These are phyloP conservation scores for Brienomyrus brachyistius DNA, from an alignment of 2,113 vertebrate genomes.

Conservation along the genomic window DNA sequence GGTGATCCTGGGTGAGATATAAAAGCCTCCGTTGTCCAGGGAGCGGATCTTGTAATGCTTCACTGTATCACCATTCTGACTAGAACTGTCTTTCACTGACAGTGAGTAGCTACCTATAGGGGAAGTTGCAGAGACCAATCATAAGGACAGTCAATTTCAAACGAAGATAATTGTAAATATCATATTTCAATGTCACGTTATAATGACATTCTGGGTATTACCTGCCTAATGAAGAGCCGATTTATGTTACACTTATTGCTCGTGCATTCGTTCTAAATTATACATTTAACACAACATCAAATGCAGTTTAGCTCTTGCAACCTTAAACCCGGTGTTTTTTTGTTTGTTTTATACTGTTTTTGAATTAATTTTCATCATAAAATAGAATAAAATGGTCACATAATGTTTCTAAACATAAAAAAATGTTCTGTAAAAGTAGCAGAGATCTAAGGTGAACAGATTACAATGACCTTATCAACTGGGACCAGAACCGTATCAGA, in stretches of 20 bases:
- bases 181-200: neutral
- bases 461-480: neutral
- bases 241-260: neutral
- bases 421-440: neutral
- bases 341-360: neutral
- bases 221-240: neutral
- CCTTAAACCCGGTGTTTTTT: neutral
- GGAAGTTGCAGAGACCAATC: neutral
- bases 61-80: constrained; percentile 55
- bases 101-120: constrained; percentile 81
- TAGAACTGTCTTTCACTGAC: constrained; percentile 73
- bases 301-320: neutral
- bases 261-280: neutral
- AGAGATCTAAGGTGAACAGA: neutral
- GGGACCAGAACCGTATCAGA: neutral
- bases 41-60: constrained; percentile 96
- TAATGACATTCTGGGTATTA: neutral
- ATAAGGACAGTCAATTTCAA: neutral
- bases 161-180: neutral
- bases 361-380: neutral
- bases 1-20: constrained; percentile 79
- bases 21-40: constrained; percentile 82
- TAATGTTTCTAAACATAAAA: neutral
- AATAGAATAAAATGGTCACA: neutral
- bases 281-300: neutral